phyloP scores from a whole-genome alignment of 2,113 vertebrate genomes.

The Steatornis caripensis region DNA sequence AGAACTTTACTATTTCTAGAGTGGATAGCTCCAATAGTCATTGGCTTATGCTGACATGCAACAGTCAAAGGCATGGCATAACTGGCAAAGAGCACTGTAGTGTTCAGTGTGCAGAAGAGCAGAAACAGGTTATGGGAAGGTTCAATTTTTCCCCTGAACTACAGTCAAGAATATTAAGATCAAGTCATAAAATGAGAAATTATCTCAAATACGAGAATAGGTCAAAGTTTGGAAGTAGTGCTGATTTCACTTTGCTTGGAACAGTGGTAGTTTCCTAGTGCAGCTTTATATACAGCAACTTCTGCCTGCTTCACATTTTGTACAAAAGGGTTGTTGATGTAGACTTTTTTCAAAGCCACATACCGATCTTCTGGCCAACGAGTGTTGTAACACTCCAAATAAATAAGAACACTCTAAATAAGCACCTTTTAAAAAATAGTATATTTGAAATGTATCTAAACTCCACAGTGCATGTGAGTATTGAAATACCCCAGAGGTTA shows the following conservation, averaged over 20 bases:
- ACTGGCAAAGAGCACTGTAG: neutral
- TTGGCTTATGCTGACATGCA: neutral
- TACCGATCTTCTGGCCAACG: neutral
- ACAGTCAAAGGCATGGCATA: neutral
- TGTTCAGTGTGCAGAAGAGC: neutral
- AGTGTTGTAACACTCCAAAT: neutral
- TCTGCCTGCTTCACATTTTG: neutral
- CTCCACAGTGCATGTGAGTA: neutral
- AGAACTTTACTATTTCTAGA: neutral
- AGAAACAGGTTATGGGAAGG: neutral
- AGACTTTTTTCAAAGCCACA: neutral
- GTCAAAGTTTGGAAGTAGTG: neutral
- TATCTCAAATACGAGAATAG: neutral
- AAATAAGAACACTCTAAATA: neutral
- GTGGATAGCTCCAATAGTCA: neutral
- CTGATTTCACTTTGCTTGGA: neutral
- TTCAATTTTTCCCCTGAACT: neutral
- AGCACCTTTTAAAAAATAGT: neutral
- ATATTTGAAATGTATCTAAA: neutral
- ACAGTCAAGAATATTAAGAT: neutral
- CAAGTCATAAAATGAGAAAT: neutral
- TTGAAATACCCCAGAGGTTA: neutral
- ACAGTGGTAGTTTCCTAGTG: neutral
- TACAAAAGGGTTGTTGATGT: neutral
- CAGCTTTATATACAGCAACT: neutral